Evolutionary conservation across 1,140 invertebrate genomes (phyloP).

Genomic region (Anastrepha ludens): DNA sequence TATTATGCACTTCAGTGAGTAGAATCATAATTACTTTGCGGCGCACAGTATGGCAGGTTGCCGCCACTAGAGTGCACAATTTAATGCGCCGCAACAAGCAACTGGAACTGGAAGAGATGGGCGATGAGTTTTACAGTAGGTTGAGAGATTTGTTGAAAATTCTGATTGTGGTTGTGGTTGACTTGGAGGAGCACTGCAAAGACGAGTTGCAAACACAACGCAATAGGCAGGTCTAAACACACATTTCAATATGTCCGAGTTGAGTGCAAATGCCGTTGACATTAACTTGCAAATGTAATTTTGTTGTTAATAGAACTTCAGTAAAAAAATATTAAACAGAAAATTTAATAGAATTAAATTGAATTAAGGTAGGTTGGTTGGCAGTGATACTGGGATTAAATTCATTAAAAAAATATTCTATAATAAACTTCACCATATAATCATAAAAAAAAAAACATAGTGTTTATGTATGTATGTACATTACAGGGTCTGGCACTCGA

Average conservation of each 20-base stretch:
- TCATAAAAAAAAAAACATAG: too few relatives aligned
- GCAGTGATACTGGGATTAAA: too few relatives aligned
- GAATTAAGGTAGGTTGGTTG: too few relatives aligned
- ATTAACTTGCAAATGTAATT: not conserved
- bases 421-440: too few relatives aligned
- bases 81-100: not conserved
- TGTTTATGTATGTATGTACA: too few relatives aligned
- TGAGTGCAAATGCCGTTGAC: constrained; percentile 14
- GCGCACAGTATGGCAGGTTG: not conserved
- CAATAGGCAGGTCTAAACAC: not conserved
- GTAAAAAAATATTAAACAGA: too few relatives aligned
- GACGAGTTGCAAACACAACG: not conserved
- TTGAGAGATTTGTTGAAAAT: constrained; percentile 10
- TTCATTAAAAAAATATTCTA: too few relatives aligned
- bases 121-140: not conserved
- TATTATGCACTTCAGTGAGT: constrained; percentile 48
- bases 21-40: constrained; percentile 44
- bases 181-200: not conserved
- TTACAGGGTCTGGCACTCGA: too few relatives aligned
- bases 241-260: not conserved
- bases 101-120: not conserved
- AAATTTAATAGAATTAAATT: too few relatives aligned
- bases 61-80: not conserved
- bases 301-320: not conserved
- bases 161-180: constrained; percentile 18